Base-by-base conservation (phyloP, 2,113 vertebrate species). In the Romanogobio albipinnatus region DNA sequence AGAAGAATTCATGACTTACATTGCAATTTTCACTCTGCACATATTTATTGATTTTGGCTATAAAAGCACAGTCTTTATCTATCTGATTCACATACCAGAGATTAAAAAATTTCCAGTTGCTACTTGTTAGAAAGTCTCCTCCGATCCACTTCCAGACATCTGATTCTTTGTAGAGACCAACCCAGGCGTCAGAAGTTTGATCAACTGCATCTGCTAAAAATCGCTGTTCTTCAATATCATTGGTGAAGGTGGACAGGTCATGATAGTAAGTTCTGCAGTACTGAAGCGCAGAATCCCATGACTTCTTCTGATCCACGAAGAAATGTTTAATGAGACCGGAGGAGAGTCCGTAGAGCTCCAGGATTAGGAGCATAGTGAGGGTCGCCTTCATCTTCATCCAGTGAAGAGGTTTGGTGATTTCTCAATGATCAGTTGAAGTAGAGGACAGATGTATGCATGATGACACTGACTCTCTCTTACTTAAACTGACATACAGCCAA, bases 61-160 rank as follows among this genome's bases (percentile, higher is more conserved):
- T 1, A 62, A 29, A 79, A 45, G n/a, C 83, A n/a, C 83, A 78
- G 64, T 1, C 4, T 22, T 14, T 3, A 0, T 0, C 0, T 39
- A 0, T 4, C 36, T 39, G 36, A 6, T 39, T 39, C 39, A 39
- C 6, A 39, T 0, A 39, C 39, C 39, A 39, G 39, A 39, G 39
- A 5, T 7, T 0, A 39, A 0, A 39, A 39, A 7, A 39, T 1
- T 1, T 5, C 39, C 39, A 39, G 39, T 39, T 39, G 6, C 39
- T 6, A 39, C 0, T 39, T 1, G 19, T 22, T 24, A 14, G 5
- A 3, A 5, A 3, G 24, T 59, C 26, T 0, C 19, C 39, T 26
- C 64, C 43, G 0, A 14, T 15, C 85, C 81, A 86, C 64, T 26
- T 78, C 85, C 85, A 86, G 56, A 3, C 26, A 43, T 15, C 5